Evolutionary conservation across 2,888 invertebrate species (phyloP).

Genomic region (Cistogaster globosa): DNA sequence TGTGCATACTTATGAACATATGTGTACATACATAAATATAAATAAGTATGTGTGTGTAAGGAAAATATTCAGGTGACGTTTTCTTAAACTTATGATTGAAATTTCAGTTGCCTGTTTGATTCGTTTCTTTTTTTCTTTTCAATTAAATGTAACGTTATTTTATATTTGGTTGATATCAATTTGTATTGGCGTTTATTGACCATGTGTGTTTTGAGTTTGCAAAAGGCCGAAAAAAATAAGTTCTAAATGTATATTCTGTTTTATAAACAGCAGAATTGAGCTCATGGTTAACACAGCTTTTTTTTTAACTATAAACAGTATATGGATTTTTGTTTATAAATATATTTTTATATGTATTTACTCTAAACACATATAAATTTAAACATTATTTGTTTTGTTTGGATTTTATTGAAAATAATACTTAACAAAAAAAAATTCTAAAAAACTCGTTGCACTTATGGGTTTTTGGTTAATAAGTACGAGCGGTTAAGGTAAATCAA

Average conservation of each 20-base stretch:
- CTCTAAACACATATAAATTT: conserved; percentile 43
- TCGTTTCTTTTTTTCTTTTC: conserved; percentile 9
- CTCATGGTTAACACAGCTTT: conserved; percentile 71
- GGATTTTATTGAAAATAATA: conserved; percentile 41
- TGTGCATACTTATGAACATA: not conserved
- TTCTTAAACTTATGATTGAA: conserved; percentile 37
- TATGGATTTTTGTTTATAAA: conserved; percentile 51
- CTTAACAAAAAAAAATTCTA: not conserved
- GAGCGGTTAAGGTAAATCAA: conserved; percentile 71
- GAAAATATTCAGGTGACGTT: conserved; percentile 64
- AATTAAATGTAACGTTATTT: conserved; percentile 67
- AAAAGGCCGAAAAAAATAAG: conserved; percentile 38
- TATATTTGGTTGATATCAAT: conserved; percentile 53
- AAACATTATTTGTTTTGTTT: conserved; percentile 55
- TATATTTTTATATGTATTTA: conserved; percentile 6
- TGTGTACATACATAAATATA: not conserved
- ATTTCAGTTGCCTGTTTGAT: not conserved
- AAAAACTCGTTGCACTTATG: conserved; percentile 51
- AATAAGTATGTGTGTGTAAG: not conserved
- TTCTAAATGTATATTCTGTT: conserved; percentile 60
- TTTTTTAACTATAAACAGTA: conserved; percentile 11
- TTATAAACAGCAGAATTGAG: conserved; percentile 68
- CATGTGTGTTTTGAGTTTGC: conserved; percentile 45
- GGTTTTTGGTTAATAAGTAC: conserved; percentile 54
- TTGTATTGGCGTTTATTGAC: conserved; percentile 50